Percentiles rank a stretch among this genome's conserved stretches.
phyloP scores from a whole-genome alignment of 2,888 invertebrate genomes.

The Stenurella melanura region DNA sequence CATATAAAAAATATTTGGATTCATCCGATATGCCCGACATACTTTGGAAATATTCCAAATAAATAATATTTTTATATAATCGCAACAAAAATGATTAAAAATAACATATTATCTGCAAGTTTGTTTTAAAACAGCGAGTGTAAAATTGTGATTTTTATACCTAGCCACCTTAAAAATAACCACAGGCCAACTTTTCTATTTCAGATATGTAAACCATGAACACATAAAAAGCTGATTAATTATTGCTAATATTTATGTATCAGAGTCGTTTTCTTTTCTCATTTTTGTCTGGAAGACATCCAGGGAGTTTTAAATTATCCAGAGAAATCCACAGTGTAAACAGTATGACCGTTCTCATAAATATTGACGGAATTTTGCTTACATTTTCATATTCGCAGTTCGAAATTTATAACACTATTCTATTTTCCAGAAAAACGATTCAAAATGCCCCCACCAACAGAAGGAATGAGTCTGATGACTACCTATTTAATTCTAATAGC shows the following conservation, averaged over 20 bases:
- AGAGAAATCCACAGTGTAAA: not conserved
- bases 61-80: not conserved
- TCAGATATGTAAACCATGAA: not conserved
- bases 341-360: not conserved
- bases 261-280: not conserved
- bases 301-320: not conserved
- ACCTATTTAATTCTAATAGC: conserved; percentile 61
- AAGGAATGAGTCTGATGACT: conserved; percentile 60
- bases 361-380: not conserved
- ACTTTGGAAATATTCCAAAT: not conserved
- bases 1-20: not conserved
- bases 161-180: not conserved
- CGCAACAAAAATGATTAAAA: not conserved
- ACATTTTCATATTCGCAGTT: not conserved
- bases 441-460: conserved; percentile 57
- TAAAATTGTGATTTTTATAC: not conserved
- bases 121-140: not conserved
- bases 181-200: not conserved
- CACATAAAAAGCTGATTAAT: not conserved
- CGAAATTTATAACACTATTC: too few species aligned
- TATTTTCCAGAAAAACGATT: conserved; percentile 46
- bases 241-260: not conserved
- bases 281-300: not conserved
- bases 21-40: not conserved
- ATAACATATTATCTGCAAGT: not conserved